Conservation (phyloP, 2,113 vertebrate species). For the Centrocercus urophasianus region DNA sequence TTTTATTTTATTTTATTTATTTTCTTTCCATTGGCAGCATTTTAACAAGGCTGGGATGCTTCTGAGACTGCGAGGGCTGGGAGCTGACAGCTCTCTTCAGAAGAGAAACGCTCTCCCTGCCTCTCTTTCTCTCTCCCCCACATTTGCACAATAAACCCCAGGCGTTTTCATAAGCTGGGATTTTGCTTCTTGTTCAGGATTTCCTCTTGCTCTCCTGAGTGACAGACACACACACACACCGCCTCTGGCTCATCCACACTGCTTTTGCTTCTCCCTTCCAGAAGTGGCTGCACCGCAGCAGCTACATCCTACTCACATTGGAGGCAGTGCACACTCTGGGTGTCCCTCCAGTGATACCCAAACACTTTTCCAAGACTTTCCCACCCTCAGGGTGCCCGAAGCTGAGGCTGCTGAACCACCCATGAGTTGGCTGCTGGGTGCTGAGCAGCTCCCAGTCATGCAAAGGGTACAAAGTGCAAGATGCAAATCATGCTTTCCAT, state of each 20-base stretch:
- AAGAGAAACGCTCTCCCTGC: neutral
- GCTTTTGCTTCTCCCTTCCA: rapidly evolving
- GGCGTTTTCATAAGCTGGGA: neutral
- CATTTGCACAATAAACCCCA: neutral
- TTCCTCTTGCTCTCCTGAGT: neutral
- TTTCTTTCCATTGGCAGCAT: neutral
- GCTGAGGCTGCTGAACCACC: neutral
- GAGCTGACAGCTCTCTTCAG: neutral
- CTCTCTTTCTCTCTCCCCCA: neutral
- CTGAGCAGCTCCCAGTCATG: neutral
- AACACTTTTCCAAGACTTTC: neutral
- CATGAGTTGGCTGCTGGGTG: neutral
- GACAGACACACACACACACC: neutral
- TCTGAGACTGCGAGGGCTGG: neutral
- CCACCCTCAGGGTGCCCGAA: neutral
- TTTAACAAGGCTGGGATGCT: neutral
- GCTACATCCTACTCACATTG: rapidly evolving
- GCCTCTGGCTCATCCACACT: neutral
- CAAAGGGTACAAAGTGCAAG: rapidly evolving
- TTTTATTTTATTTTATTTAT: neutral
- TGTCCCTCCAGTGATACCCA: neutral
- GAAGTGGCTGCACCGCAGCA: rapidly evolving
- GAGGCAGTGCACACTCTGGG: neutral
- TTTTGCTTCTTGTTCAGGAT: neutral
- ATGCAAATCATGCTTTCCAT: neutral